A percentile compares a stretch with the other conserved stretches of the same genome.
phyloP scores from a whole-genome alignment of 2,888 invertebrate species.

The Chironomus tentans region DNA sequence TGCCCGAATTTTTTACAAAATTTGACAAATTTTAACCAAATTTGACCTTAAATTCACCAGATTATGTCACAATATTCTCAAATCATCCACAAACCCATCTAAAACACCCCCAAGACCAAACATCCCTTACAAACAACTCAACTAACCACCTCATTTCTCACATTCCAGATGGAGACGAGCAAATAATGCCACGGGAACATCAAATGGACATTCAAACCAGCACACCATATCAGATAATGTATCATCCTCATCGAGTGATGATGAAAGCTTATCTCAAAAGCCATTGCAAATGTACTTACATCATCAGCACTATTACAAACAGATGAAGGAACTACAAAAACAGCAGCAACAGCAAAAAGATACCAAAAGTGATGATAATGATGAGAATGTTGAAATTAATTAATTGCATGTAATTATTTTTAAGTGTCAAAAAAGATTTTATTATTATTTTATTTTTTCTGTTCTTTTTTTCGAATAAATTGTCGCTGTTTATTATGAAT shows the following conservation, averaged over 20 bases:
- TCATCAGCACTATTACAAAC: constrained; percentile 23
- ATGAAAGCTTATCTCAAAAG: constrained; percentile 18
- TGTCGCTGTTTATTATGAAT: neutral
- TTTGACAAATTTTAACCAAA: too few relatives aligned
- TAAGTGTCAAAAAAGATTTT: too few relatives aligned
- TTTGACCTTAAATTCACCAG: too few relatives aligned
- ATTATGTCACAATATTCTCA: too few relatives aligned
- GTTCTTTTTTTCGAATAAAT: neutral
- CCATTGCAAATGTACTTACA: constrained; percentile 23
- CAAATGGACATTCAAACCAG: constrained; percentile 20
- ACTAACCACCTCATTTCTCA: neutral
- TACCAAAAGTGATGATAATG: constrained; percentile 6
- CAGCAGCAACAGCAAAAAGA: constrained; percentile 16
- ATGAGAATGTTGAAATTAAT: constrained; percentile 24
- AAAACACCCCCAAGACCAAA: too few relatives aligned
- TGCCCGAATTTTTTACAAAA: too few relatives aligned
- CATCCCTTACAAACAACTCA: too few relatives aligned
- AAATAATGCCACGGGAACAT: constrained; percentile 24
- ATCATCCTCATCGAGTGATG: constrained; percentile 9
- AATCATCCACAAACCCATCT: neutral
- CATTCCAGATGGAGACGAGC: constrained; percentile 17
- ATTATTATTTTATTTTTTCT: too few relatives aligned
- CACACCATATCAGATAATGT: neutral
- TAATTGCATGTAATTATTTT: neutral
- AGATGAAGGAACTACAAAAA: constrained; percentile 24